A percentile compares a stretch with the other conserved stretches of the same genome.
These are phyloP conservation scores for Drosophila watanabei DNA, from an alignment of 1,140 invertebrate species.

Conservation along the genomic window DNA sequence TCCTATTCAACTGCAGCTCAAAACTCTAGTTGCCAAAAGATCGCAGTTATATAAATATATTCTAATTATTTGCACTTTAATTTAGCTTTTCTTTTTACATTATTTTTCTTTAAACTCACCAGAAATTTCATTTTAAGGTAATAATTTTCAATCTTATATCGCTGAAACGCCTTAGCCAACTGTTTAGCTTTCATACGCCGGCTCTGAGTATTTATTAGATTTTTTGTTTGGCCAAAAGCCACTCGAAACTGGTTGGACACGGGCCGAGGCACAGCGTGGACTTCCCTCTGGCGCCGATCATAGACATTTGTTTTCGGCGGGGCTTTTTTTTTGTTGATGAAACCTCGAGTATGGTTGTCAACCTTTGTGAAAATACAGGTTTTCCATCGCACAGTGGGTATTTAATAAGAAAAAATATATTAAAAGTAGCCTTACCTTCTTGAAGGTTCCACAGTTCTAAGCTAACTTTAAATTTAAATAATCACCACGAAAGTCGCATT, in stretches of 20 bases:
- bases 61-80: background rate
- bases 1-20: too few relatives aligned
- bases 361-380: constrained; percentile 36
- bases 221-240: constrained; percentile 14
- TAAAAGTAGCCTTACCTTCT: background rate
- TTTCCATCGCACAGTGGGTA: constrained; percentile 1
- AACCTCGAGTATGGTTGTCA: constrained; percentile 30
- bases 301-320: constrained; percentile 17
- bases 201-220: constrained; percentile 21
- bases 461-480: background rate
- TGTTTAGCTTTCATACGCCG: background rate
- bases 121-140: constrained; percentile 13
- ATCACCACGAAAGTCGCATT: too few relatives aligned
- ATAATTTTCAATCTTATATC: background rate
- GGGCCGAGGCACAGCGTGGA: constrained; percentile 8
- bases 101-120: constrained; percentile 4
- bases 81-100: background rate
- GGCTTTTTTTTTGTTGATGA: constrained; percentile 31
- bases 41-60: background rate
- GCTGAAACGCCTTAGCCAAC: constrained; percentile 9
- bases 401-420: too few relatives aligned
- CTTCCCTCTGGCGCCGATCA: constrained; percentile 21
- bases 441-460: background rate
- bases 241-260: constrained; percentile 42
- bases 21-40: too few relatives aligned